Conservation (phyloP, 1,140 invertebrate species). For the Notospermus geniculatus region DNA sequence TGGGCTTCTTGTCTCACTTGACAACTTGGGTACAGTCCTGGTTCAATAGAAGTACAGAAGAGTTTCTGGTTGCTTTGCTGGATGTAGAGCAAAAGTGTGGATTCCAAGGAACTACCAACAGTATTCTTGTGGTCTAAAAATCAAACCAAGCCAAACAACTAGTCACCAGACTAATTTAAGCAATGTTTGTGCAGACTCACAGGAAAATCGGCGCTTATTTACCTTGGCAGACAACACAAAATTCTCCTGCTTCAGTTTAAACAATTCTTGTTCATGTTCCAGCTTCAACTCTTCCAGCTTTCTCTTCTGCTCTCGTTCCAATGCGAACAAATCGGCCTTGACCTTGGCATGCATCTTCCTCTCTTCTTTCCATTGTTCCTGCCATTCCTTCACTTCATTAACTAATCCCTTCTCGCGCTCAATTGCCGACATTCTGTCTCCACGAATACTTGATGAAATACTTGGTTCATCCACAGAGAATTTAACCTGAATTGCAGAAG, state of each 20-base stretch:
- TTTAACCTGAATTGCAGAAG: neutral
- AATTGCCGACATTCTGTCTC: neutral
- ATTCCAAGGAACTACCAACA: too few relatives aligned
- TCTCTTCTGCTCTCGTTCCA: conserved; percentile 30
- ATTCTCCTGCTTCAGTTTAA: conserved; percentile 49
- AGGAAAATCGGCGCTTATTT: too few relatives aligned
- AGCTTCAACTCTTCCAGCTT: conserved; percentile 34
- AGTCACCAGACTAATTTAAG: too few relatives aligned
- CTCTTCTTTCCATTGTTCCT: conserved; percentile 25
- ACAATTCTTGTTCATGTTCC: conserved; percentile 43
- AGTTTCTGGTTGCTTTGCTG: too few relatives aligned
- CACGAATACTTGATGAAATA: neutral
- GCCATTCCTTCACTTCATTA: conserved; percentile 27
- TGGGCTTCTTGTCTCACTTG: too few relatives aligned
- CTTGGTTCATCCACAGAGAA: neutral
- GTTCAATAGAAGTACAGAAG: too few relatives aligned
- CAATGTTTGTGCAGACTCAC: too few relatives aligned
- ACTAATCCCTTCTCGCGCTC: conserved; percentile 26
- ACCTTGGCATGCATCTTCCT: conserved; percentile 13
- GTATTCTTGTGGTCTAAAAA: too few relatives aligned
- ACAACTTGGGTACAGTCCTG: too few relatives aligned
- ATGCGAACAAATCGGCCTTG: conserved; percentile 29
- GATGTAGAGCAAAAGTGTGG: too few relatives aligned
- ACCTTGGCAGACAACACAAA: conserved; percentile 52
- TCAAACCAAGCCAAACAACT: too few relatives aligned